These are phyloP conservation scores for Perizoma affinitatum DNA, from an alignment of 2,888 invertebrate genomes.

Conservation along the genomic window DNA sequence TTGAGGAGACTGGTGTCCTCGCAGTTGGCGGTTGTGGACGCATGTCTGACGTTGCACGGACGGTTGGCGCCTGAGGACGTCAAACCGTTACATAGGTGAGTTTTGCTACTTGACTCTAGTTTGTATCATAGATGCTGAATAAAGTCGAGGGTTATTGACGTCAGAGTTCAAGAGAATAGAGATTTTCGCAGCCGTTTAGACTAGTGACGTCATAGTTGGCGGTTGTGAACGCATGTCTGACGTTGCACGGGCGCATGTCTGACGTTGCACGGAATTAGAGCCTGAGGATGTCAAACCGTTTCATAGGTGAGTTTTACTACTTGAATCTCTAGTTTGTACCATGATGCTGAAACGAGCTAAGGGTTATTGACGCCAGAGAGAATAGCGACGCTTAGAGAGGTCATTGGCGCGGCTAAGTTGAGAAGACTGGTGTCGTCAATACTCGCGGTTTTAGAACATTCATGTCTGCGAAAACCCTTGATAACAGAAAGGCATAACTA, in stretches of 20 bases:
- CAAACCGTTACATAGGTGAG: conserved; percentile 91
- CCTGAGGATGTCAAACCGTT: conserved; percentile 95
- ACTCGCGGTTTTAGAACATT: conserved; percentile 88
- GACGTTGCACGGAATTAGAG: conserved; percentile 78
- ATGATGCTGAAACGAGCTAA: conserved; percentile 66
- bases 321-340: not conserved
- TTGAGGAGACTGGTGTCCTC: conserved; percentile 88
- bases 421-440: conserved; percentile 89
- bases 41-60: conserved; percentile 93
- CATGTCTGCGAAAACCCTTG: too few species aligned
- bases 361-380: conserved; percentile 93
- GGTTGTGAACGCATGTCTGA: conserved; percentile 92
- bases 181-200: conserved; percentile 72
- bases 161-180: conserved; percentile 90
- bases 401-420: conserved; percentile 64
- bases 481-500: too few species aligned
- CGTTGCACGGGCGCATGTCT: conserved; percentile 88
- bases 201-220: conserved; percentile 91
- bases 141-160: conserved; percentile 92
- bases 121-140: not conserved
- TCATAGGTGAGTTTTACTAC: conserved; percentile 80
- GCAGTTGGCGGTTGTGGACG: conserved; percentile 92
- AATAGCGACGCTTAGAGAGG: conserved; percentile 78
- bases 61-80: conserved; percentile 94
- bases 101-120: not conserved